phyloP scores from a whole-genome alignment of 2,113 vertebrate genomes.

The Herpetotheres cachinnans region DNA sequence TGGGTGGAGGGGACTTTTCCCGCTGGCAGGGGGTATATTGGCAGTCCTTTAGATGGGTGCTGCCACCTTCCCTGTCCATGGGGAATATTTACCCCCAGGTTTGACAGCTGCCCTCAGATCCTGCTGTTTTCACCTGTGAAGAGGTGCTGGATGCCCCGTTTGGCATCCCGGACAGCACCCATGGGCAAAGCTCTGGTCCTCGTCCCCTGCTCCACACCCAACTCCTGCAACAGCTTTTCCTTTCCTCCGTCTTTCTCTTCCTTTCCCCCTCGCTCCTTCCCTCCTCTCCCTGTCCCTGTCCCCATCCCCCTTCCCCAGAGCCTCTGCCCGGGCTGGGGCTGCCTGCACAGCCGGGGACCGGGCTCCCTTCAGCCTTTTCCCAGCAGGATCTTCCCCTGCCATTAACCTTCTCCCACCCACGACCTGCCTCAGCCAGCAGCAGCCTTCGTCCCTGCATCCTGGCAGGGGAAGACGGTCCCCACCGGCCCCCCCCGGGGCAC shows the following conservation, averaged over 20 bases:
- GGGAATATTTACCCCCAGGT: background rate
- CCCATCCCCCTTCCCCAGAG: background rate
- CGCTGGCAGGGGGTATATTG: background rate
- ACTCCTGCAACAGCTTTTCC: fast-evolving
- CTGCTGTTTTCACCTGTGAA: background rate
- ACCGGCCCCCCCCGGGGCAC: fast-evolving
- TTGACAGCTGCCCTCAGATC: background rate
- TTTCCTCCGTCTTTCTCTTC: background rate
- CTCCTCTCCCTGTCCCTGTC: background rate
- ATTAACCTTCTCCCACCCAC: background rate
- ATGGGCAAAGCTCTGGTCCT: background rate
- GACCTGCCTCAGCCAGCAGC: fast-evolving
- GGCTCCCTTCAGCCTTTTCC: background rate
- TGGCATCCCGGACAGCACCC: fast-evolving
- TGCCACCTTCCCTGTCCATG: background rate
- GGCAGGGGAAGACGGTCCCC: background rate
- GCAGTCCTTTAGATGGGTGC: background rate
- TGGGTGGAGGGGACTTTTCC: background rate
- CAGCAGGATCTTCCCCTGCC: background rate
- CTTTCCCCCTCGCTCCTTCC: background rate
- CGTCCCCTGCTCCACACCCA: background rate
- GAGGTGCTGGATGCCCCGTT: fast-evolving
- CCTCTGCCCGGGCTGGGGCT: background rate
- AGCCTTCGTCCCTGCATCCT: fast-evolving
- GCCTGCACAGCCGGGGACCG: background rate